Percentiles rank a stretch among this genome's conserved stretches.
Conservation (phyloP, 1,140 invertebrate species). For the Drosophila varians region DNA sequence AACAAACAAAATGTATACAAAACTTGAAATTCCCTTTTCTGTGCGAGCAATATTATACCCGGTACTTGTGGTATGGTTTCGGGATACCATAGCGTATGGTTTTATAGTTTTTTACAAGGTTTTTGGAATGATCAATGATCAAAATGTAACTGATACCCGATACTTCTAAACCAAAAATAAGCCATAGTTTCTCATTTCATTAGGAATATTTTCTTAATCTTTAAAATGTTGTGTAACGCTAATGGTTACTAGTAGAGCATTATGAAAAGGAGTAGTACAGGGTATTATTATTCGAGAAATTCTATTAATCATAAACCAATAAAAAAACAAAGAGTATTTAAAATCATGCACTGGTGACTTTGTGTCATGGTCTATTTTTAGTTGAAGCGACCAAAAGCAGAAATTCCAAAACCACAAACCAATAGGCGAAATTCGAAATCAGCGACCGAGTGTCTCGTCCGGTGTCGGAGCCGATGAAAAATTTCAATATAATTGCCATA, state of each 20-base stretch:
- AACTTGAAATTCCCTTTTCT: background rate
- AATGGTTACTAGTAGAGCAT: no score
- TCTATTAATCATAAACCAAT: background rate
- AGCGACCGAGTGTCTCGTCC: constrained; percentile 5
- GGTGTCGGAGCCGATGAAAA: constrained; percentile 48
- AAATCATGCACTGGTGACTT: constrained; percentile 40
- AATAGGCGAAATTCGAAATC: constrained; percentile 59
- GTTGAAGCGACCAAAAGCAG: constrained; percentile 58
- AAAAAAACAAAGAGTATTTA: constrained; percentile 33
- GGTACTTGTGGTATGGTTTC: background rate
- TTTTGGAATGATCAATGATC: no score
- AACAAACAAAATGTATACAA: background rate
- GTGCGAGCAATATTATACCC: no score
- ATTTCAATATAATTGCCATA: constrained; percentile 79
- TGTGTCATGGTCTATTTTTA: constrained; percentile 70
- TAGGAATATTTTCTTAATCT: no score
- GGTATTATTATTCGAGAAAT: background rate
- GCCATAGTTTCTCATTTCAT: no score
- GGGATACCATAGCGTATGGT: no score
- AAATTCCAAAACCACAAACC: constrained; percentile 55
- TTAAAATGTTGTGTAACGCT: no score
- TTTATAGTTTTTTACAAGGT: no score
- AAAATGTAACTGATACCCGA: no score
- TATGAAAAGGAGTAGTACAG: background rate
- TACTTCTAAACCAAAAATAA: no score